Base-by-base conservation (phyloP, 2,888 invertebrate species). In the Aphidoletes aphidimyza region DNA sequence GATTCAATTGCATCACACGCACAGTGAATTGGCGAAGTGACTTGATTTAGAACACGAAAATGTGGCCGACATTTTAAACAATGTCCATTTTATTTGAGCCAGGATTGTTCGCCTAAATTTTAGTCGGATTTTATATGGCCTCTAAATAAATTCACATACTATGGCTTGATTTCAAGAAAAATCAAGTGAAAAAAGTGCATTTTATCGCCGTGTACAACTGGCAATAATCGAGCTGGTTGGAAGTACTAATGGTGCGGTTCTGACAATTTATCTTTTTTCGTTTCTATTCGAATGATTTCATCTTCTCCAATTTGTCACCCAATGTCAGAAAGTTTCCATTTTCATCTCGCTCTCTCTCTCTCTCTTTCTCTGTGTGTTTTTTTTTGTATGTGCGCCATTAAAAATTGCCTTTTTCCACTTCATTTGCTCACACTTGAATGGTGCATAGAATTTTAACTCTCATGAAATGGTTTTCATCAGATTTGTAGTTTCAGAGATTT, bases 351-450 rank as follows among this genome's bases (percentile, higher is more conserved):
- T 47, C 17, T 47, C 17, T 39, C 11, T 39, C 11, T 39, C 11
- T 39, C 11, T 39, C 11, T 39, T 39, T 39, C 11, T 39, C 11
- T 39, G 5, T 39, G 5, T 39, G 5, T 39, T 39, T 39, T 8
- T 39, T 39, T 39, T 39, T 5, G 39, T 39, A 8, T 17, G 17
- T 47, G 47, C 34, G 14, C 69, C 5, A 26, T 54, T 54, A 69
- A 3, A 69, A 69, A 69, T 69, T 5, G 30, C 34, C 22, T 69
- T 69, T 54, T 69, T 69, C n/a, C 69, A 69, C 69, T 30, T 14
- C 69, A 69, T 69, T 69, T 69, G 69, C 30, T 69, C n/a, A 30
- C 69, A 30, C 69, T 30, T 69, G 69, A 2, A 54, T 14, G 47
- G n/a, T n/a, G n/a, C n/a, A 11, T 19, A 47, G 17, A 47, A 47